Evolutionary conservation across 2,888 invertebrate species (phyloP), one percentile per base, ranked within the genome.

Genomic region (Colostygia pectinataria): DNA sequence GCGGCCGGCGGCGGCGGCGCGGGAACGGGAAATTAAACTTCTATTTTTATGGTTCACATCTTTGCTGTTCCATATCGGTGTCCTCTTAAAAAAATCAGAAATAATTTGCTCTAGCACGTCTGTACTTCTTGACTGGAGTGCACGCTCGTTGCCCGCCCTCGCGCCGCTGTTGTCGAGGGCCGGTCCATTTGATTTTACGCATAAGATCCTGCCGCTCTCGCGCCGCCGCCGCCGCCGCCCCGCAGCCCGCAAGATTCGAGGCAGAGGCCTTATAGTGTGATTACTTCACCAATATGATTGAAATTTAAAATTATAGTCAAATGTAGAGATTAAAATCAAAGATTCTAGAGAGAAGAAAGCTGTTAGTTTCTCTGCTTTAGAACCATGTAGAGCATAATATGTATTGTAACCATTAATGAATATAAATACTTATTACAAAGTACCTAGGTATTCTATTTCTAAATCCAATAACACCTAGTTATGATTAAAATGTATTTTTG

Each of bases 341-440:
- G 53, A 68, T 78, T n/a, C n/a, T n/a, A n/a, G n/a, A n/a, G n/a
- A n/a, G n/a, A n/a, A n/a, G n/a, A n/a, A n/a, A 74, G 66, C 65
- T 67, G 53, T 61, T 71, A 68, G 71, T 40, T 66, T 77, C 36
- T 79, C 79, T 75, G 81, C 79, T 77, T 79, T 83, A 84, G 85
- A 73, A 75, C 69, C 79, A 68, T 74, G 78, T 87, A 86, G 85
- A 76, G 73, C 74, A 82, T 83, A 77, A 70, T 72, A 77, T 80
- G 80, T 79, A 77, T 80, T 82, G 74, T 24, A 32, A 20, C 20
- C 4, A 33, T 38, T 27, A 28, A 84, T 77, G 81, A 84, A 83
- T 82, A 84, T 80, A 80, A 84, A 83, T 80, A 83, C 74, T 56
- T 61, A 50, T 59, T 52, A 52, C 46, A 65, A 51, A 59, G 43